These are phyloP conservation scores for Troilus luridus DNA, from an alignment of 2,888 invertebrate genomes.

Conservation along the genomic window DNA sequence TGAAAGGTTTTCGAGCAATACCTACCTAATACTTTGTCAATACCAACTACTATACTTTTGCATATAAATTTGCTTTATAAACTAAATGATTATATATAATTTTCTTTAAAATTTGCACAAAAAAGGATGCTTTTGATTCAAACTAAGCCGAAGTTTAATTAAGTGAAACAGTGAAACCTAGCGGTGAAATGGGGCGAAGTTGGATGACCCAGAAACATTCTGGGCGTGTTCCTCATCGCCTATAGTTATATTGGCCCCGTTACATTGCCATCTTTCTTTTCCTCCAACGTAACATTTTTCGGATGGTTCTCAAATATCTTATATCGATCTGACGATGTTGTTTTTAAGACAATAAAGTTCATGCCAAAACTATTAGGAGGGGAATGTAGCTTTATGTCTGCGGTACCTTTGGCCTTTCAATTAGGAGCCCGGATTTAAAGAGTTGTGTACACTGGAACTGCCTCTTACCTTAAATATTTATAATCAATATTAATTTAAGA, in stretches of 20 bases:
- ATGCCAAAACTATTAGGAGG: background rate
- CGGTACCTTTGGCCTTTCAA: background rate
- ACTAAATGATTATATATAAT: too few relatives aligned
- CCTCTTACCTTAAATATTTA: background rate
- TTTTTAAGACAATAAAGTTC: background rate
- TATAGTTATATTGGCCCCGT: background rate
- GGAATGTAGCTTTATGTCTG: background rate
- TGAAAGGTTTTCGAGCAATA: too few relatives aligned
- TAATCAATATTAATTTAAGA: background rate
- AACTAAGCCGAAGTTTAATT: background rate
- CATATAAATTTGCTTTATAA: too few relatives aligned
- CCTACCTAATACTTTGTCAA: too few relatives aligned
- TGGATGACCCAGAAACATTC: background rate
- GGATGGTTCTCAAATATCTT: background rate
- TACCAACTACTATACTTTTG: too few relatives aligned
- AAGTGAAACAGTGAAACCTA: background rate
- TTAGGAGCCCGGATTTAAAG: background rate
- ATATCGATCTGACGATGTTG: background rate
- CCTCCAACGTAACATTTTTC: too few relatives aligned
- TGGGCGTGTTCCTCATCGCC: background rate
- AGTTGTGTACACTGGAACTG: too few relatives aligned
- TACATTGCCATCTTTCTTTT: background rate
- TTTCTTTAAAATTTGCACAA: background rate
- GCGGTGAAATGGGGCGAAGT: constrained; percentile 23
- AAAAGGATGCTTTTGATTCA: background rate